These are phyloP conservation scores for Psilopogon haemacephalus DNA, from an alignment of 2,113 vertebrate genomes.

Conservation along the genomic window DNA sequence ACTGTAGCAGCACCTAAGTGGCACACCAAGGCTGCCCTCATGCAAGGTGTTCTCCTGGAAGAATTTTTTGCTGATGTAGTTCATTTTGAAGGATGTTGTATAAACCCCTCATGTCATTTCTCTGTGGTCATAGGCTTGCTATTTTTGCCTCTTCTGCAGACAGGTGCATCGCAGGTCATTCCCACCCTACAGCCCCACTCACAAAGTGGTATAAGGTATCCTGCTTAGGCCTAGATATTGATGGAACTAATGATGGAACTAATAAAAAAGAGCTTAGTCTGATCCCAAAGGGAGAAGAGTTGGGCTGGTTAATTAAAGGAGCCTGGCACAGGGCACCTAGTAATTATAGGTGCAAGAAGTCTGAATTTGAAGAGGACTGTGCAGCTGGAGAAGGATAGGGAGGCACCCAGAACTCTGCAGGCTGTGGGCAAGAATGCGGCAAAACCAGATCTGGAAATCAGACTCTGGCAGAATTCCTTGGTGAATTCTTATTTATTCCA, in stretches of 20 bases:
- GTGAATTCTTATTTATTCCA: slow-evolving; percentile 73
- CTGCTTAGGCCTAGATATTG: slow-evolving; percentile 35
- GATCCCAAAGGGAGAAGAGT: slow-evolving; percentile 77
- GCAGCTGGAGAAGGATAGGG: slow-evolving; percentile 78
- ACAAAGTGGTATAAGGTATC: slow-evolving; percentile 12
- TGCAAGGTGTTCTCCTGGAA: not conserved
- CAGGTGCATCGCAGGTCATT: slow-evolving; percentile 38
- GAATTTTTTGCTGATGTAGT: not conserved
- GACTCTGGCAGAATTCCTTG: slow-evolving; percentile 74
- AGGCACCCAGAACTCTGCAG: slow-evolving; percentile 73
- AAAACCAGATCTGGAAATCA: slow-evolving; percentile 76
- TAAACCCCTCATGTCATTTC: not conserved
- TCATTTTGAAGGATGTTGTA: not conserved
- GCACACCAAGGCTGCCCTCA: not conserved
- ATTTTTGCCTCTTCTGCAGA: not conserved
- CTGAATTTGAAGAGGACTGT: slow-evolving; percentile 77
- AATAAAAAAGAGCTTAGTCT: slow-evolving; percentile 71
- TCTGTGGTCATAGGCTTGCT: not conserved
- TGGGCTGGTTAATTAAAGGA: slow-evolving; percentile 82
- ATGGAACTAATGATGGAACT: slow-evolving; percentile 62
- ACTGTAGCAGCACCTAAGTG: not conserved
- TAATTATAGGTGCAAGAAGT: slow-evolving; percentile 84
- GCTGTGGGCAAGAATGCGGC: slow-evolving; percentile 78
- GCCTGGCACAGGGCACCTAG: slow-evolving; percentile 74
- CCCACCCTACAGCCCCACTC: slow-evolving; percentile 36